Conservation (phyloP, 2,113 vertebrate genomes). For the Amia ocellicauda region DNA sequence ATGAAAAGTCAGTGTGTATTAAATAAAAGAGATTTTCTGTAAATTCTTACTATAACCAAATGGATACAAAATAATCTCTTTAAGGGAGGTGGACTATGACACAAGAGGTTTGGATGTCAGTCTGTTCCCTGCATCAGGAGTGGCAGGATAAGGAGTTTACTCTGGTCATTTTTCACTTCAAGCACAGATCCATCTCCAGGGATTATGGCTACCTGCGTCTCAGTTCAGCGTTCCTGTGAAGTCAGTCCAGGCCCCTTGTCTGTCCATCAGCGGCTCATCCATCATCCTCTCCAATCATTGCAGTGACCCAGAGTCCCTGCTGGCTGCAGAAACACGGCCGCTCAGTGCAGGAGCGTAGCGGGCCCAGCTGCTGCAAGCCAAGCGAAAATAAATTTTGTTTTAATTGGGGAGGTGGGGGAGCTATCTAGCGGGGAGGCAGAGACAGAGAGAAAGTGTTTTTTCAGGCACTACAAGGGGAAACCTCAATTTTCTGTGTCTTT, state of each 20-base stretch:
- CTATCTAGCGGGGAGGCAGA: background rate
- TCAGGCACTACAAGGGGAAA: conserved; percentile 3
- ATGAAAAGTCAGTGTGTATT: too few relatives aligned
- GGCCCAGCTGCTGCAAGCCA: background rate
- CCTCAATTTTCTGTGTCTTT: background rate
- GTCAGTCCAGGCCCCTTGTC: background rate
- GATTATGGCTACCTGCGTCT: background rate
- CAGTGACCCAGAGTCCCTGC: background rate
- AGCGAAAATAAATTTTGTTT: background rate
- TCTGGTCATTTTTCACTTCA: background rate
- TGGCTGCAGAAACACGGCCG: background rate
- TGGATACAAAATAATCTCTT: too few relatives aligned
- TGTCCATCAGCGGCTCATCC: background rate
- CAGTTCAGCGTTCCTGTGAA: background rate
- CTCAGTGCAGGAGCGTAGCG: background rate
- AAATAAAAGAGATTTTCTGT: too few relatives aligned
- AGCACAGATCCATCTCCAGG: background rate
- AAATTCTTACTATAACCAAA: too few relatives aligned
- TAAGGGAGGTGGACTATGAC: too few relatives aligned
- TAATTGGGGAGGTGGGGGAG: background rate
- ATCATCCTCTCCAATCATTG: background rate
- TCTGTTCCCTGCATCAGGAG: background rate
- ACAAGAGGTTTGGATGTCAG: background rate
- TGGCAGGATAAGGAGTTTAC: background rate
- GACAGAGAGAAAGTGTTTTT: background rate